Evolutionary conservation across 2,888 invertebrate genomes (phyloP).

Genomic region (Lycaena phlaeas): DNA sequence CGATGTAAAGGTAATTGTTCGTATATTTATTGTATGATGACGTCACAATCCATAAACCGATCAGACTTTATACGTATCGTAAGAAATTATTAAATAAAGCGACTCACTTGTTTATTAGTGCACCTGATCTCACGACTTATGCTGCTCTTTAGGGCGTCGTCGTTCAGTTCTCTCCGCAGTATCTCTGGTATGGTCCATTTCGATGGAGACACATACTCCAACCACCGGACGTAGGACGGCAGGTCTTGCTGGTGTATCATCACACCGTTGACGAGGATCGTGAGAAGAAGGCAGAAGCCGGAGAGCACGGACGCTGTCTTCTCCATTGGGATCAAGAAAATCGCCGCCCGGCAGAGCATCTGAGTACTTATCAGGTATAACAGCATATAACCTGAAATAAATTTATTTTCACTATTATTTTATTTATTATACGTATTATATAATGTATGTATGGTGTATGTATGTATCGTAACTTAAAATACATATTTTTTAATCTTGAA

Average conservation of each 20-base stretch:
- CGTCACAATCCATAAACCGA: too few relatives aligned
- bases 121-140: constrained; percentile 69
- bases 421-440: too few relatives aligned
- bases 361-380: constrained; percentile 80
- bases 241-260: constrained; percentile 79
- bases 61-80: too few relatives aligned
- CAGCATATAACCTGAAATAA: constrained; percentile 78
- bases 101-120: constrained; percentile 79
- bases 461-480: too few relatives aligned
- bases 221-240: constrained; percentile 76
- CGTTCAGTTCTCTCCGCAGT: constrained; percentile 76
- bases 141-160: constrained; percentile 73
- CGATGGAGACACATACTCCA: constrained; percentile 80
- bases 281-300: constrained; percentile 74
- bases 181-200: constrained; percentile 81
- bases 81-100: too few relatives aligned
- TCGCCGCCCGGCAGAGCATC: constrained; percentile 77
- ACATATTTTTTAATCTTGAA: too few relatives aligned
- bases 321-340: constrained; percentile 77
- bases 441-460: too few relatives aligned
- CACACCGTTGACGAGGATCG: constrained; percentile 78
- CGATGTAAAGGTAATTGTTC: too few relatives aligned
- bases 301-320: constrained; percentile 76
- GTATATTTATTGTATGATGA: too few relatives aligned
- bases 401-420: too few relatives aligned